phyloP scores from a whole-genome alignment of 2,888 invertebrate species.

The Platycheirus rosarum region DNA sequence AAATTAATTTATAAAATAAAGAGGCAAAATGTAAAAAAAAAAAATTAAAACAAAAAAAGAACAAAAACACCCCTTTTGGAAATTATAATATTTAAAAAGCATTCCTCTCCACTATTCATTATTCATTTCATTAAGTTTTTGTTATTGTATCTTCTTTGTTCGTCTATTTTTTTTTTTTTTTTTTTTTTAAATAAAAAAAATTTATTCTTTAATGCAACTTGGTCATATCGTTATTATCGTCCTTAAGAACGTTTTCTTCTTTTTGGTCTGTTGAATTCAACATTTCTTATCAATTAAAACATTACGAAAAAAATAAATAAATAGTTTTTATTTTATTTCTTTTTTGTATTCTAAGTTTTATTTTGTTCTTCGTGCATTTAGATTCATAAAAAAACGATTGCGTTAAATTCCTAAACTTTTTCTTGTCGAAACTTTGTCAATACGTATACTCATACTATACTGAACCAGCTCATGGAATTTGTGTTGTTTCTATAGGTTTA shows the following conservation, averaged over 20 bases:
- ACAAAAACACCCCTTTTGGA: slow-evolving; percentile 22
- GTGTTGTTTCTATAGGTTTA: no score
- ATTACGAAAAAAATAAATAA: slow-evolving; percentile 48
- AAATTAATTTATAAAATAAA: slow-evolving; percentile 6
- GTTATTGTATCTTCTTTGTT: not conserved
- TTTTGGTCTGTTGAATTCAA: slow-evolving; percentile 52
- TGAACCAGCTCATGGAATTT: no score
- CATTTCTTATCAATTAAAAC: slow-evolving; percentile 59
- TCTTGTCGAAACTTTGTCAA: no score
- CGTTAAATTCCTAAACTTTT: no score
- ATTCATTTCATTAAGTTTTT: slow-evolving; percentile 2
- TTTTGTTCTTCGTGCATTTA: slow-evolving; percentile 8
- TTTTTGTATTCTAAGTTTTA: slow-evolving; percentile 10
- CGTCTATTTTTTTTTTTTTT: no score
- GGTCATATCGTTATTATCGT: slow-evolving; percentile 40
- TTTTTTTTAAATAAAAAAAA: slow-evolving; percentile 12
- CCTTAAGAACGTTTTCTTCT: slow-evolving; percentile 47
- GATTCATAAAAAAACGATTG: no score
- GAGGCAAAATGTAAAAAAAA: slow-evolving; percentile 33
- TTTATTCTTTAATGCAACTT: slow-evolving; percentile 1
- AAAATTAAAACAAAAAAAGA: slow-evolving; percentile 39
- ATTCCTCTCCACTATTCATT: not conserved
- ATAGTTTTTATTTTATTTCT: slow-evolving; percentile 56
- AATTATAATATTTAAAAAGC: slow-evolving; percentile 6
- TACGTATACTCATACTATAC: no score